phyloP scores from a whole-genome alignment of 2,888 invertebrate species.

The Pimpla rufipes region DNA sequence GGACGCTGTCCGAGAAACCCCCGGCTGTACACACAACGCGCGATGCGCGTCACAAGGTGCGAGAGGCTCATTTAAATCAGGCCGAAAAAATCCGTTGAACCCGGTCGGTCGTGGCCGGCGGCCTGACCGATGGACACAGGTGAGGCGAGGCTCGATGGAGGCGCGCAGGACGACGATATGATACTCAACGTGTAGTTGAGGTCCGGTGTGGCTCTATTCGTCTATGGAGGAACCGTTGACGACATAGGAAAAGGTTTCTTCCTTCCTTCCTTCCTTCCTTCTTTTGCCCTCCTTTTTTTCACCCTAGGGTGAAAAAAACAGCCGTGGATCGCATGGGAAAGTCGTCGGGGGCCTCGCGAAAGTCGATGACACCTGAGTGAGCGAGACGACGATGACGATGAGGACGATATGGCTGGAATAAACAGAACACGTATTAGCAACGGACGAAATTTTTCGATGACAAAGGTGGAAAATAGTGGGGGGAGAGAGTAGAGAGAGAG shows the following conservation, averaged over 20 bases:
- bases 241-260: constrained; percentile 25
- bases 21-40: background rate
- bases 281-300: background rate
- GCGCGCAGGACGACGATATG: constrained; percentile 29
- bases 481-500: too few species aligned
- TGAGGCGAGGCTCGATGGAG: constrained; percentile 73
- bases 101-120: too few species aligned
- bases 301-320: constrained; percentile 35
- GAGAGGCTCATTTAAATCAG: constrained; percentile 84
- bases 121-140: constrained; percentile 64
- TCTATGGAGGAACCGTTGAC: constrained; percentile 70
- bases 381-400: constrained; percentile 29
- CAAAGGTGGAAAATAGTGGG: constrained; percentile 27
- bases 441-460: constrained; percentile 51
- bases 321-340: constrained; percentile 69
- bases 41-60: too few species aligned
- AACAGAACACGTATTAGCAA: constrained; percentile 31
- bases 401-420: too few species aligned
- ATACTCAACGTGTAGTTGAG: too few species aligned
- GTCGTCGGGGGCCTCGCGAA: constrained; percentile 43
- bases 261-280: constrained; percentile 19
- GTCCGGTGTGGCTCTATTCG: too few species aligned
- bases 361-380: constrained; percentile 31
- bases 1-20: constrained; percentile 76
- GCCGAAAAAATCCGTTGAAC: constrained; percentile 82